phyloP scores from a whole-genome alignment of 2,797 vertebrate species.

The Enteromius paludinosus region DNA sequence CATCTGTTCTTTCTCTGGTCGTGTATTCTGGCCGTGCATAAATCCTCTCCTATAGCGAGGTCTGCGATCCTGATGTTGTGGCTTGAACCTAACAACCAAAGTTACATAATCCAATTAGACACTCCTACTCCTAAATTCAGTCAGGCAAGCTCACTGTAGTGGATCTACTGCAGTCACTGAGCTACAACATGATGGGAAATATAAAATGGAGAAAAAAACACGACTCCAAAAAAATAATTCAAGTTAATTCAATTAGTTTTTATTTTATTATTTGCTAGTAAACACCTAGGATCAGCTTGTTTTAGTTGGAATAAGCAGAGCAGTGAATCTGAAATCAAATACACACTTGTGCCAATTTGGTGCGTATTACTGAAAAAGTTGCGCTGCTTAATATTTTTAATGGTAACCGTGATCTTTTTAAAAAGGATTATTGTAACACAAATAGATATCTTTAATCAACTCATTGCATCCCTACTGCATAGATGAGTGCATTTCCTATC shows the following conservation, averaged over 20 bases:
- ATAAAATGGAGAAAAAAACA: not conserved
- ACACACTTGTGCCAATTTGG: not conserved
- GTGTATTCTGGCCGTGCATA: constrained; percentile 85
- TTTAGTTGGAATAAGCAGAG: not conserved
- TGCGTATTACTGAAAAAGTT: too few relatives aligned
- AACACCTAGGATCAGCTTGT: not conserved
- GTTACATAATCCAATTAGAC: not conserved
- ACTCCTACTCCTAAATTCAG: not conserved
- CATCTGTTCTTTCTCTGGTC: constrained; percentile 89
- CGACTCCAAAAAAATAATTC: too few relatives aligned
- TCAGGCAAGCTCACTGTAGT: not conserved
- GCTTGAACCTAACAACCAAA: constrained; percentile 78
- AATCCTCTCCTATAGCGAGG: constrained; percentile 85
- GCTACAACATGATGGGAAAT: not conserved
- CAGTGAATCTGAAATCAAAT: not conserved
- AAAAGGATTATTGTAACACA: not conserved
- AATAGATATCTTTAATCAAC: not conserved
- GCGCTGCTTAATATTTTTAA: not conserved
- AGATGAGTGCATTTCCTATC: not conserved
- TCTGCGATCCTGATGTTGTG: constrained; percentile 80
- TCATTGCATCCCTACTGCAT: not conserved
- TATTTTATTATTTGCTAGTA: not conserved
- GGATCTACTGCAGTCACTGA: not conserved
- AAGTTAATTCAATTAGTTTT: not conserved
- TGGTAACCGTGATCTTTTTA: not conserved